A percentile compares a stretch with the other conserved stretches of the same genome.
phyloP scores from a whole-genome alignment of 2,113 vertebrate species.

The Oncorhynchus mykiss region DNA sequence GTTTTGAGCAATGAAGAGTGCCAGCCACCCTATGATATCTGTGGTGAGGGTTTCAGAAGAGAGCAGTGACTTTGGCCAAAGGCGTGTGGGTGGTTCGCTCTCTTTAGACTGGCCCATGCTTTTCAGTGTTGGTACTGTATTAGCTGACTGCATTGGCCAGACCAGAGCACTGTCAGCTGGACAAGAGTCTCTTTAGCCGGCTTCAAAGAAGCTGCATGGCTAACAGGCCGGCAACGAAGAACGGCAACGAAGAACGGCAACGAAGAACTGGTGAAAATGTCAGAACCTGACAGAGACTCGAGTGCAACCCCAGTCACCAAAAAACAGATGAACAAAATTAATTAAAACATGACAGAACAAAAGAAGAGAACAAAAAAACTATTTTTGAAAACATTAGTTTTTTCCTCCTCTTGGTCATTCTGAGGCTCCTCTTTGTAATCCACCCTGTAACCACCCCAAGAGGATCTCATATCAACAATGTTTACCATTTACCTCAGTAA shows the following conservation, averaged over 20 bases:
- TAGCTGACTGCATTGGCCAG: slow-evolving; percentile 16
- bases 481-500: slow-evolving; percentile 59
- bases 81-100: slow-evolving; percentile 15
- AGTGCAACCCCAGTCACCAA: slow-evolving; percentile 17
- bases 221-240: slow-evolving; percentile 45
- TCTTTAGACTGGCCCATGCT: neutral
- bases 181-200: slow-evolving; percentile 55
- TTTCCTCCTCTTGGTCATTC: slow-evolving; percentile 55
- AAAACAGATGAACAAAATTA: slow-evolving; percentile 5
- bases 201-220: slow-evolving; percentile 35
- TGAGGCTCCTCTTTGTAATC: too few species aligned
- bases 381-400: slow-evolving; percentile 53
- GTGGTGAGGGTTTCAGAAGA: slow-evolving; percentile 13
- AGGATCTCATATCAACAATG: neutral
- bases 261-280: too few species aligned
- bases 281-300: slow-evolving; percentile 12
- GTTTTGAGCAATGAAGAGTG: slow-evolving; percentile 37
- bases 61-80: slow-evolving; percentile 6
- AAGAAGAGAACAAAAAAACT: neutral
- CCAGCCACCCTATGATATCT: slow-evolving; percentile 13
- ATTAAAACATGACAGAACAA: too few species aligned
- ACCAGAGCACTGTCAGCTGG: slow-evolving; percentile 38
- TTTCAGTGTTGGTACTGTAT: slow-evolving; percentile 59
- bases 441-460: neutral
- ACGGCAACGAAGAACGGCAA: too few species aligned